Conservation (phyloP, 2,113 vertebrate species). For the Microcebus griseorufus region DNA sequence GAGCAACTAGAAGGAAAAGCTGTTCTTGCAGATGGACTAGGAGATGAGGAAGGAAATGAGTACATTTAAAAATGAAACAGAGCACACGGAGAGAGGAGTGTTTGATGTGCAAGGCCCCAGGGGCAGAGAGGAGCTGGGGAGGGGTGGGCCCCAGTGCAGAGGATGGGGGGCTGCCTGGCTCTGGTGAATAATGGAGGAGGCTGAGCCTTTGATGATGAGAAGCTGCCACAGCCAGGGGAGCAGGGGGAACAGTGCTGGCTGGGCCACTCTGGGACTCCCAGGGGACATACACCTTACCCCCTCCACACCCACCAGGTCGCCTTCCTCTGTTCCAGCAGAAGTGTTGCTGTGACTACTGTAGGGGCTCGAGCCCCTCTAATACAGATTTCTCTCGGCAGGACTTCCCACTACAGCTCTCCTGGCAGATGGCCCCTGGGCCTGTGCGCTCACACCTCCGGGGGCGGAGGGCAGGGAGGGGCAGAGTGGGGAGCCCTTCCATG, state of each 20-base stretch:
- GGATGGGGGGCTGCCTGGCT: accelerated
- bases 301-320: not conserved
- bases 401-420: not conserved
- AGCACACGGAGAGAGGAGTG: not conserved
- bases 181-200: constrained; percentile 38
- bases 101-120: not conserved
- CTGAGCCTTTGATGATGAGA: constrained; percentile 21
- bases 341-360: not conserved
- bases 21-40: not conserved
- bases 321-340: not conserved
- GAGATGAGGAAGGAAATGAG: constrained; percentile 24
- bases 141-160: accelerated
- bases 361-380: not conserved
- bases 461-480: not conserved
- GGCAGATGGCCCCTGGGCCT: not conserved
- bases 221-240: not conserved
- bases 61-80: constrained; percentile 44
- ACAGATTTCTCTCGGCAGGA: not conserved
- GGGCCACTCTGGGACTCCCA: not conserved
- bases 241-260: not conserved
- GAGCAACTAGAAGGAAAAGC: not conserved
- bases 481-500: not conserved
- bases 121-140: not conserved
- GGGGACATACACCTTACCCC: not conserved
- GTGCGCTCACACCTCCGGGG: not conserved